These are phyloP conservation scores for Eurystomus gularis DNA, from an alignment of 2,113 vertebrate species.

Conservation along the genomic window DNA sequence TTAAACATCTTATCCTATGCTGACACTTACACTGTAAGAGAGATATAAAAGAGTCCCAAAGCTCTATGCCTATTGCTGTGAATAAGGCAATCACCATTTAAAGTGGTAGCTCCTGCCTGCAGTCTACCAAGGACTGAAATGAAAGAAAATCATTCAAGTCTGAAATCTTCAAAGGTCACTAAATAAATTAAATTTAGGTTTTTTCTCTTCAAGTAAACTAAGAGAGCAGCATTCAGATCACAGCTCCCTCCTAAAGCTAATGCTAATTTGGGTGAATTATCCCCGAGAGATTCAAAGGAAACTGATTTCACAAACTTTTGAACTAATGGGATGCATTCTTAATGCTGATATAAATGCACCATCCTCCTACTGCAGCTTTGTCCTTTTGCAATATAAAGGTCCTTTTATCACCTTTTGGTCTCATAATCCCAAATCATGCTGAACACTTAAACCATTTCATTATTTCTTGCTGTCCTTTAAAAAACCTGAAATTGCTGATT, in stretches of 20 bases:
- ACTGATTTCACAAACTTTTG: conserved; percentile 30
- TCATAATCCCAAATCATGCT: conserved; percentile 41
- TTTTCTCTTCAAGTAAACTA: conserved; percentile 26
- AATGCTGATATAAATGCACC: conserved; percentile 16
- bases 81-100: conserved; percentile 43
- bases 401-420: conserved; percentile 16
- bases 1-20: neutral
- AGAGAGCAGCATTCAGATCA: conserved; percentile 45
- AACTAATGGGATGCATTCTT: conserved; percentile 40
- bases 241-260: conserved; percentile 34
- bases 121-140: conserved; percentile 34
- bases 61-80: neutral
- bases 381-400: conserved; percentile 13
- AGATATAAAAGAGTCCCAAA: neutral
- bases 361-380: neutral
- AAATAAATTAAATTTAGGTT: conserved; percentile 48
- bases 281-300: conserved; percentile 24
- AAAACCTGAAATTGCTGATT: neutral
- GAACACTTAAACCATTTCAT: conserved; percentile 21
- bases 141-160: conserved; percentile 62
- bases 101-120: neutral
- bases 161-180: conserved; percentile 62
- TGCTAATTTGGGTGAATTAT: conserved; percentile 57
- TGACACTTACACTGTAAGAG: neutral
- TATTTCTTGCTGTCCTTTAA: conserved; percentile 4